Base-by-base conservation (phyloP, 1,140 invertebrate genomes). In the Caenorhabditis latens region DNA sequence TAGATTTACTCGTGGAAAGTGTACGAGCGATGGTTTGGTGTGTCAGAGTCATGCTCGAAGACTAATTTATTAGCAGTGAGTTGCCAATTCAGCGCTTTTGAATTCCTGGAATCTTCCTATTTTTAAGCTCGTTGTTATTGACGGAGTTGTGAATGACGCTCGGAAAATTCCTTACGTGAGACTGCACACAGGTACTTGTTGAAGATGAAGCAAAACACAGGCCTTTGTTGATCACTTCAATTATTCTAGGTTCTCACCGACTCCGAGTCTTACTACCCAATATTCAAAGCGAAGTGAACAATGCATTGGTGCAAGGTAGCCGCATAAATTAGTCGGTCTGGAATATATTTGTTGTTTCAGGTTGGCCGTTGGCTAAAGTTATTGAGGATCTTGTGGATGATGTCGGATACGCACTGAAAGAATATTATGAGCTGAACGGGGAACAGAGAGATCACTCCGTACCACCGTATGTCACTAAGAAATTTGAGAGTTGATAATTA, bases 231-330 rank as follows among this genome's bases (percentile, higher is more conserved):
- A 11, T 50, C 46, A 84, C 13, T 19, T 85, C 55, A 84, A 84
- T n/a, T 55, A 57, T 84, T 83, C 53, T 79, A 90, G 89, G 90
- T 50, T 83, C 87, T 46, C 87, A 82, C 14, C 75, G 55, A 24
- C 57, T 90, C 75, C 57, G 65, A 21, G 19, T 57, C 46, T 11
- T 79, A 75, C 55, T 90, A 16, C 53, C 61, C 16, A 90, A 90
- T 79, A 89, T 89, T 19, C 90, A 90, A 85, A 79, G 40, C 21
- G 89, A 90, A 43, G 82, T 88, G n/a, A 82, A 84, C 40, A 90
- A 90, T 87, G 86, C 90, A 43, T 58, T 90, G 14, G 57, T 90
- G 84, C 89, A 90, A 86, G 90, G 90, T 90, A 43, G n/a, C 8
- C n/a, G 58, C 58, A 85, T 53, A 55, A 50, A 40, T 75, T 16